Conservation (phyloP, 2,888 invertebrate species). For the Andrena trimmerana region DNA sequence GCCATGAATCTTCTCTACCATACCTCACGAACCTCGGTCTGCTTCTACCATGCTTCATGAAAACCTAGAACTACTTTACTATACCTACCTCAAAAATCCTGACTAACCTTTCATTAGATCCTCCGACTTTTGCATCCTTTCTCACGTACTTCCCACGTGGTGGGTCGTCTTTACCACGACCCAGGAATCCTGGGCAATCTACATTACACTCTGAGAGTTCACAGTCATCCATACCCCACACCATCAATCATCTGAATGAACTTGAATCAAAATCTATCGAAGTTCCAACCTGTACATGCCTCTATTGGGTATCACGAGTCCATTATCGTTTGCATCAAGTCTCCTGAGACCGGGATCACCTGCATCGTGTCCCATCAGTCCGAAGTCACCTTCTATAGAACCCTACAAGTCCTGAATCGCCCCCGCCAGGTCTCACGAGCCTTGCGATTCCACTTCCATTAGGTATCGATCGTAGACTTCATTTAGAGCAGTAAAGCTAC, state of each 20-base stretch:
- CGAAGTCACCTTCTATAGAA: neutral
- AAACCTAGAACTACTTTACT: neutral
- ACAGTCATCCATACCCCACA: no score
- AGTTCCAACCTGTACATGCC: neutral
- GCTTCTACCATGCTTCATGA: neutral
- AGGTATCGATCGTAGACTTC: neutral
- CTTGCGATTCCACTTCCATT: neutral
- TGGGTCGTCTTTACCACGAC: neutral
- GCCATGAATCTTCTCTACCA: neutral
- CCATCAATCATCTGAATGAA: no score
- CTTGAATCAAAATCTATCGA: no score
- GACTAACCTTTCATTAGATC: neutral
- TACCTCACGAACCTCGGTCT: neutral
- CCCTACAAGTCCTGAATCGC: neutral
- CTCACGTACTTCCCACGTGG: neutral
- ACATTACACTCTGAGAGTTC: no score
- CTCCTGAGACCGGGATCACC: neutral
- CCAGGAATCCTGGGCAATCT: no score
- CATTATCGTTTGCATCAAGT: neutral
- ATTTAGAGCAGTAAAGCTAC: no score
- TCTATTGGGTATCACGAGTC: neutral
- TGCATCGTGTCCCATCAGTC: neutral
- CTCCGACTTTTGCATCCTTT: neutral
- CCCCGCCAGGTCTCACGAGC: neutral
- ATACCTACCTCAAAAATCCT: neutral